Percentiles rank a stretch among this genome's conserved stretches.
These are phyloP conservation scores for Eledona agricola DNA, from an alignment of 2,888 invertebrate species.

Conservation along the genomic window DNA sequence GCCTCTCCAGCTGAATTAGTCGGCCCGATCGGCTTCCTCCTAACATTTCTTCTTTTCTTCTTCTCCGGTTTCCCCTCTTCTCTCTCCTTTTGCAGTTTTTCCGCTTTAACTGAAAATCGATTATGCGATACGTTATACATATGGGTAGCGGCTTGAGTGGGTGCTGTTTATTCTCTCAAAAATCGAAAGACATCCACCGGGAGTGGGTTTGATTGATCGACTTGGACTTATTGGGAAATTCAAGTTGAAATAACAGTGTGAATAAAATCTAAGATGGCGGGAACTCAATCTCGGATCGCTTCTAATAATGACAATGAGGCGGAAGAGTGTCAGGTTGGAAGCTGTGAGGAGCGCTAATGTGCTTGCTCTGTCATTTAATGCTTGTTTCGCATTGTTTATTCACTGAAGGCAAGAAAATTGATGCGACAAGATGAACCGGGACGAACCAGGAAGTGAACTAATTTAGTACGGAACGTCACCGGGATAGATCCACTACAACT, in stretches of 20 bases:
- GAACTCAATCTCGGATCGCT: constrained; percentile 6
- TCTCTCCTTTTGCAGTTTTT: constrained; percentile 78
- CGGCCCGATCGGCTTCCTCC: constrained; percentile 72
- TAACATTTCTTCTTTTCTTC: constrained; percentile 73
- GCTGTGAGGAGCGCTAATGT: constrained; percentile 17
- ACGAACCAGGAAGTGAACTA: constrained; percentile 2
- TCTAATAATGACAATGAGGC: constrained; percentile 14
- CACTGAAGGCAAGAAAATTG: constrained; percentile 15
- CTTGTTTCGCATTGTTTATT: constrained; percentile 5
- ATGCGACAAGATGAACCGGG: constrained; percentile 1
- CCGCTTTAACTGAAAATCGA: constrained; percentile 76
- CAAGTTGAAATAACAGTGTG: not conserved
- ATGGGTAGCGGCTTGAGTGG: not conserved
- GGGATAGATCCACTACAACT: no score
- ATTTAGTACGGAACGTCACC: no score
- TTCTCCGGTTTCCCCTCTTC: constrained; percentile 89
- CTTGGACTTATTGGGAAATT: not conserved
- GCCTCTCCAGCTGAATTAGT: constrained; percentile 77
- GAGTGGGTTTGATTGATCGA: constrained; percentile 1
- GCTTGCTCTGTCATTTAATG: constrained; percentile 2
- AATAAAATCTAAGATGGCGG: constrained; percentile 7
- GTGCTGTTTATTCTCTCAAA: not conserved
- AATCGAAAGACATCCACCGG: not conserved
- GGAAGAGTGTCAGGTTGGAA: constrained; percentile 16
- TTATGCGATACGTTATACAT: constrained; percentile 7